Evolutionary conservation across 2,888 invertebrate genomes (phyloP), one percentile per base, ranked within the genome.

Genomic region (Caenorhabditis wallacei): DNA sequence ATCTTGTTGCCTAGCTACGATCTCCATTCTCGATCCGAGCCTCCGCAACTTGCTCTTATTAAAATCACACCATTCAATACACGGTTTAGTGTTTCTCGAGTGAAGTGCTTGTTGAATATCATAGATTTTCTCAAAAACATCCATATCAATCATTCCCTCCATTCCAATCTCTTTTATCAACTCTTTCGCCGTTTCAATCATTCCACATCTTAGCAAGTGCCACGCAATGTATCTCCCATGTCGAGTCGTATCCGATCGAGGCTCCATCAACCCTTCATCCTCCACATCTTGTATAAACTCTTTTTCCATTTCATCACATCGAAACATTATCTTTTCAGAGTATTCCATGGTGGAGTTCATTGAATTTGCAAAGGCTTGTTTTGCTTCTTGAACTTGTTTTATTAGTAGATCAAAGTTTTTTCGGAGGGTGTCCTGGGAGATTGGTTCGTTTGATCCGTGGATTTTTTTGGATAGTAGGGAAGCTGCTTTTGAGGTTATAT

Each of bases 111-210:
- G 75, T 20, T 72, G 61, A n/a, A 74, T 46, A 26, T 63, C 59
- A 40, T 66, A 56, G 46, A 79, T 22, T 20, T 78, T 71, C 63
- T 87, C 86, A 79, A 86, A 90, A 11, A 92, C 76, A 30, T 87
- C 84, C 0, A 80, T 26, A 66, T 90, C 88, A 68, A 83, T 74
- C 20, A 88, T 35, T 8, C 59, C 61, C 16, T 75, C 61, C 40
- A 84, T 20, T 3, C 64, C 35, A 30, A 53, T 51, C 11, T 51
- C 95, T 69, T 95, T 95, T 0, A 97, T 96, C 30, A 99, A 93
- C 90, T 95, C 95, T 85, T 95, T 95, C 0, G 98, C 98, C 0
- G 97, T 95, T 91, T 96, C 96, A 92, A 99, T 98, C 93, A 97
- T 97, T 0, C 99, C 98, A 54, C 86, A 85, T 40, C 91, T 94